Conservation (phyloP, 2,797 vertebrate species). For the Prunella strophiata region DNA sequence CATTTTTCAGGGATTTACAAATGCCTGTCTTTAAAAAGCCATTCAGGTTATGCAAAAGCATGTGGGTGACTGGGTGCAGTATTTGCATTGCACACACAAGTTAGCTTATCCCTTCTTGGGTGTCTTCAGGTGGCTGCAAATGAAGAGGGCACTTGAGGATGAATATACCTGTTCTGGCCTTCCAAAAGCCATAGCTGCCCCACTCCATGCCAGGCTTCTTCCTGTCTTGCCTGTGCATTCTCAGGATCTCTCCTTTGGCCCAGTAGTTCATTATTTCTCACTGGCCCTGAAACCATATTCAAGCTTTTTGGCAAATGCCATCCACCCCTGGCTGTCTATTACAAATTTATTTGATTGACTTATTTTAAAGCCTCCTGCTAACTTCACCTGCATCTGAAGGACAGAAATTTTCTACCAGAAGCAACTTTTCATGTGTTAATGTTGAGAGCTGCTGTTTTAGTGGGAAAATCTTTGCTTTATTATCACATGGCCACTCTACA, state of each 20-base stretch:
- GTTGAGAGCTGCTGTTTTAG: background rate
- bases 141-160: background rate
- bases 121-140: background rate
- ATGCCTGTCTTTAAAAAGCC: background rate
- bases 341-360: background rate
- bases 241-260: background rate
- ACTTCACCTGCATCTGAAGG: background rate
- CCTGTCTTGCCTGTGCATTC: background rate
- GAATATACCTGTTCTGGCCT: background rate
- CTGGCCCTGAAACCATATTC: background rate
- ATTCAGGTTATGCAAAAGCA: background rate
- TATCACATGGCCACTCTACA: background rate
- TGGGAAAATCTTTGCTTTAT: background rate
- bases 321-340: background rate
- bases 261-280: background rate
- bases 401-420: background rate
- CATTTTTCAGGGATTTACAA: background rate
- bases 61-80: background rate
- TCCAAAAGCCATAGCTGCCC: background rate
- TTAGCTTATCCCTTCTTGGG: background rate
- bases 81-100: accelerated
- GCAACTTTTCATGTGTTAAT: background rate
- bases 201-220: background rate
- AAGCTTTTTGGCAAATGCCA: background rate
- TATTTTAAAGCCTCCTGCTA: background rate